phyloP scores from a whole-genome alignment of 2,888 invertebrate genomes.

The Slavum lentiscoides region DNA sequence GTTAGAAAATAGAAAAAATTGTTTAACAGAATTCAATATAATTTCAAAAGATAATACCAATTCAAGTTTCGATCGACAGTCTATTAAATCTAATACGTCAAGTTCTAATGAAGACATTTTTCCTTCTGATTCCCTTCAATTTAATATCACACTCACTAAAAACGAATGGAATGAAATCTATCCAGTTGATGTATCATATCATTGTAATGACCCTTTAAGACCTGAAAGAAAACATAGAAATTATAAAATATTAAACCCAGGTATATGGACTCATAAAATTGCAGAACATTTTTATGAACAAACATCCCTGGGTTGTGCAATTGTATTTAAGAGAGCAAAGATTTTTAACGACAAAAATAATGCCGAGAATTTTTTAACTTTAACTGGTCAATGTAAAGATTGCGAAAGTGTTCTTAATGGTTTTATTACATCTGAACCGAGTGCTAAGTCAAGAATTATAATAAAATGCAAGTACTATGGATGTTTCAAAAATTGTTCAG shows the following conservation, averaged over 20 bases:
- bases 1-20: background rate
- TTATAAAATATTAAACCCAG: background rate
- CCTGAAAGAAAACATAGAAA: background rate
- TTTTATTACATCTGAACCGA: background rate
- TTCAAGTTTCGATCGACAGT: background rate
- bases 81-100: background rate
- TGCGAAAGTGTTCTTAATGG: background rate
- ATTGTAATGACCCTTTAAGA: too few relatives aligned
- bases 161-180: background rate
- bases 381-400: background rate
- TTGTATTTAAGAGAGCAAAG: background rate
- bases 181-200: too few relatives aligned
- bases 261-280: background rate
- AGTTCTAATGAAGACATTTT: background rate
- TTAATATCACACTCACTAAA: background rate
- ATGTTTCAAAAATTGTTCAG: background rate
- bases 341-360: background rate
- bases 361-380: background rate
- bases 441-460: background rate
- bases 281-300: background rate
- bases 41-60: background rate
- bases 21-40: background rate
- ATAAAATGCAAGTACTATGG: background rate
- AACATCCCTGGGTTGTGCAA: background rate
- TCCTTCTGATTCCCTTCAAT: background rate